Base-by-base conservation (phyloP, 1,140 invertebrate genomes). In the Apocrypta bakeri region DNA sequence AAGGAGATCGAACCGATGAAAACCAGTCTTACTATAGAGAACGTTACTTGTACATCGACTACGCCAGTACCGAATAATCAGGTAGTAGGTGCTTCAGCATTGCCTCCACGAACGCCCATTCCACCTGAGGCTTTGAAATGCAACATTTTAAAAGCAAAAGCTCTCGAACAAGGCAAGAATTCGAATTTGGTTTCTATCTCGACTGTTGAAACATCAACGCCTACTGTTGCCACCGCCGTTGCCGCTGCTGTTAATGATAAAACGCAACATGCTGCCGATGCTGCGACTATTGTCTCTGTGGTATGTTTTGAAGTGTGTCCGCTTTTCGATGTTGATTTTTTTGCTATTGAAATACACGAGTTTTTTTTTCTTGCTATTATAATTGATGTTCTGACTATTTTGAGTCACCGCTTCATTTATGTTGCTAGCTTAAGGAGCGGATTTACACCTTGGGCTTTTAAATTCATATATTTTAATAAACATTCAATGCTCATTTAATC, bases 101-200 rank as follows among this genome's bases (percentile, higher is more conserved):
- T 88, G 88, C 92, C 86, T 83, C 92, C 83, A 83, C 91, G 85
- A 88, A 94, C 90, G 84, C 93, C 89, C 85, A 93, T 98, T 48
- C 97, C 97, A 48, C 96, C 96, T 1, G 97, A 97, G 82, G 96
- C 98, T 87, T 94, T 98, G 69, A 98, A 98, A 92, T 98, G 97
- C 91, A 99, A 98, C 93, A 98, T 98, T 89, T 92, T 98, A 42
- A 98, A 98, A 94, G 97, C 91, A 4, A 92, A 90, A 84, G 87
- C 88, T 66, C 87, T 91, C 9, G 90, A 92, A 33, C 87, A 89
- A 37, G 87, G 86, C 8, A 92, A 91, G 73, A 92, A 89, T 75
- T 91, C 91, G 3, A 93, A 92, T 88, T 84, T 92, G 83, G 87
- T 92, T 40, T 91, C 90, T 0, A 89, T 92, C 37, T 88, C 88